These are phyloP conservation scores for Aix galericulata DNA, from an alignment of 2,113 vertebrate species.

Conservation along the genomic window DNA sequence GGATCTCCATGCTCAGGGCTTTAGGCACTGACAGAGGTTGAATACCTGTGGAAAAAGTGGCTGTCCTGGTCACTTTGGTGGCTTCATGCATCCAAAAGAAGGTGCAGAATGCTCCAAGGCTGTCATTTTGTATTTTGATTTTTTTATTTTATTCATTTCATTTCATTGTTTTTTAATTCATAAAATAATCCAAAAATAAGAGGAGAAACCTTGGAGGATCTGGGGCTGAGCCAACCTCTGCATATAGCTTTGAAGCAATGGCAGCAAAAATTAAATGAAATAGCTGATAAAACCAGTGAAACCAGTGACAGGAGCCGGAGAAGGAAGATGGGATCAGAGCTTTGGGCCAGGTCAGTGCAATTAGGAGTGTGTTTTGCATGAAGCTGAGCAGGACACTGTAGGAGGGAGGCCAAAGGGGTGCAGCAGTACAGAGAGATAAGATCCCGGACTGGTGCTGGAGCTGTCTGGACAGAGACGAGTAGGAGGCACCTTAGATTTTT, in stretches of 20 bases:
- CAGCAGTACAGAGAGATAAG: constrained; percentile 57
- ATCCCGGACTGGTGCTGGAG: constrained; percentile 19
- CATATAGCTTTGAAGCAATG: not conserved
- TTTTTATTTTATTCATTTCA: too few species aligned
- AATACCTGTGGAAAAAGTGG: not conserved
- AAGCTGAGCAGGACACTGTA: constrained; percentile 38
- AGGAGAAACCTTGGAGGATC: not conserved
- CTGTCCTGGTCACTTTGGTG: not conserved
- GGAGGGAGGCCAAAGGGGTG: constrained; percentile 44
- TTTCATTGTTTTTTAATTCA: too few species aligned
- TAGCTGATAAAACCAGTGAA: constrained; percentile 42
- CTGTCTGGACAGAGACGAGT: constrained; percentile 61
- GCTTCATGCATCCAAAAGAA: not conserved
- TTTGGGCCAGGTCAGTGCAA: constrained; percentile 51
- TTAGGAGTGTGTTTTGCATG: constrained; percentile 51
- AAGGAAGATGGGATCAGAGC: constrained; percentile 52
- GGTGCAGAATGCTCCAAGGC: not conserved
- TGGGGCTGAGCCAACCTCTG: not conserved
- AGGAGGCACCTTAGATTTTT: constrained; percentile 62
- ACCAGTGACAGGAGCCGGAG: not conserved
- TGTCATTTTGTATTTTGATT: not conserved
- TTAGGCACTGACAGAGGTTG: not conserved
- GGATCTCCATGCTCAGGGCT: not conserved
- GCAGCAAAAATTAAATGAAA: not conserved
- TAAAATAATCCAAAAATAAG: not conserved